These are phyloP conservation scores for Erynnis tages DNA, from an alignment of 2,888 invertebrate species.

Conservation along the genomic window DNA sequence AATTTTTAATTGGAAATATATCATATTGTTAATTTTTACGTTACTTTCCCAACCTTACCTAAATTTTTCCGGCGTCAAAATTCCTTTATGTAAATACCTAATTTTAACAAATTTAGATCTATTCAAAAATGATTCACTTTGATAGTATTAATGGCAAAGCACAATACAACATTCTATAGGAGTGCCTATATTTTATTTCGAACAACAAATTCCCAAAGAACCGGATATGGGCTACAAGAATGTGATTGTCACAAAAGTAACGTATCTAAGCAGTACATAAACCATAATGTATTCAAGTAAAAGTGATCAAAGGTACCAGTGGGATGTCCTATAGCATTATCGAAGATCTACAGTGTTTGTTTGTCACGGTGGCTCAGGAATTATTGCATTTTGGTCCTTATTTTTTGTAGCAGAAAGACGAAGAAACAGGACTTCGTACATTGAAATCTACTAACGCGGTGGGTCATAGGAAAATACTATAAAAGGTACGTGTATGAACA, in stretches of 20 bases:
- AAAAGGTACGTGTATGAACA: slow-evolving; percentile 11
- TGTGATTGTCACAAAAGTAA: slow-evolving; percentile 6
- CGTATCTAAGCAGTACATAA: slow-evolving; percentile 1
- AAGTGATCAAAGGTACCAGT: slow-evolving; percentile 9
- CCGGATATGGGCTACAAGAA: slow-evolving; percentile 3
- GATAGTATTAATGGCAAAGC: too few species aligned
- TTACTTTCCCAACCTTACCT: too few species aligned
- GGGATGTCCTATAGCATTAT: slow-evolving; percentile 10
- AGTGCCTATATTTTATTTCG: too few species aligned
- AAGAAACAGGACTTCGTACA: neutral
- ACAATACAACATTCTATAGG: too few species aligned
- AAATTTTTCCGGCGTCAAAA: too few species aligned
- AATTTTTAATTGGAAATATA: too few species aligned
- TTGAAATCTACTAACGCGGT: neutral
- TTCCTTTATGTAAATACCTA: too few species aligned
- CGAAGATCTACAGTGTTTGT: neutral
- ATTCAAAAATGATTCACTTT: too few species aligned
- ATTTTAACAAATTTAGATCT: too few species aligned
- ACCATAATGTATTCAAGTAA: slow-evolving; percentile 11
- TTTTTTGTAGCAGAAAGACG: neutral
- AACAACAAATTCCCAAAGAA: neutral
- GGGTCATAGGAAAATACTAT: slow-evolving; percentile 9
- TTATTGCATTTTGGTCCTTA: neutral
- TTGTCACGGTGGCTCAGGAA: neutral
- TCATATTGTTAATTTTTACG: too few species aligned